phyloP scores from a whole-genome alignment of 2,797 vertebrate species.

The Chelon auratus region DNA sequence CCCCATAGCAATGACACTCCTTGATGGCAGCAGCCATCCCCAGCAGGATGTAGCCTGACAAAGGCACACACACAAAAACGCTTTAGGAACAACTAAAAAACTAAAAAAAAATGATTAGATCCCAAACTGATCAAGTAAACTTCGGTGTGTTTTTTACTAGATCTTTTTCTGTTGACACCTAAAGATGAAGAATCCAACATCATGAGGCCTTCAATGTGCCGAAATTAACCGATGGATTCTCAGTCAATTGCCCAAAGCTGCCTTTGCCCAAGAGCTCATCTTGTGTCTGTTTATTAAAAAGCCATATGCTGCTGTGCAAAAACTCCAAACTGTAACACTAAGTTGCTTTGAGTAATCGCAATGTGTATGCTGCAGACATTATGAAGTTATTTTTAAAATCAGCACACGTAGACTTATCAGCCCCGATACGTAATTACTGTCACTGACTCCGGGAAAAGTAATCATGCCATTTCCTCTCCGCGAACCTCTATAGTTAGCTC shows the following conservation, averaged over 20 bases:
- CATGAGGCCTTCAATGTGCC: conserved; percentile 7
- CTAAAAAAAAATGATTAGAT: too few species aligned
- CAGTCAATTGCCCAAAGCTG: not conserved
- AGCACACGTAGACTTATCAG: not conserved
- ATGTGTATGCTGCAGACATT: not conserved
- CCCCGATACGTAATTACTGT: not conserved
- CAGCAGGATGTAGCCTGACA: too few species aligned
- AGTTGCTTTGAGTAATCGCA: not conserved
- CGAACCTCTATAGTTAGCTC: not conserved
- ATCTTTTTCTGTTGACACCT: not conserved
- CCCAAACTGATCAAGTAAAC: not conserved
- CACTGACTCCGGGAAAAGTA: not conserved
- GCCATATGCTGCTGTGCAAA: conserved; percentile 1
- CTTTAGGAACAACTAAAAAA: too few species aligned
- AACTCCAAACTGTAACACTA: not conserved
- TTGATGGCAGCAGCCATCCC: too few species aligned
- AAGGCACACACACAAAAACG: too few species aligned
- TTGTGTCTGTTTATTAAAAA: conserved; percentile 7
- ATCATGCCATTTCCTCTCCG: not conserved
- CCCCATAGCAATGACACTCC: too few species aligned
- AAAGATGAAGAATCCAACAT: not conserved
- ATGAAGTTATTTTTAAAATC: not conserved
- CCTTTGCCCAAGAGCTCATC: conserved; percentile 1
- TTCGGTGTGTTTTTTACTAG: not conserved
- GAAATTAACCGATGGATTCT: not conserved